phyloP scores from a whole-genome alignment of 1,140 invertebrate genomes.

The Pseudomyrmex cubaensis region DNA sequence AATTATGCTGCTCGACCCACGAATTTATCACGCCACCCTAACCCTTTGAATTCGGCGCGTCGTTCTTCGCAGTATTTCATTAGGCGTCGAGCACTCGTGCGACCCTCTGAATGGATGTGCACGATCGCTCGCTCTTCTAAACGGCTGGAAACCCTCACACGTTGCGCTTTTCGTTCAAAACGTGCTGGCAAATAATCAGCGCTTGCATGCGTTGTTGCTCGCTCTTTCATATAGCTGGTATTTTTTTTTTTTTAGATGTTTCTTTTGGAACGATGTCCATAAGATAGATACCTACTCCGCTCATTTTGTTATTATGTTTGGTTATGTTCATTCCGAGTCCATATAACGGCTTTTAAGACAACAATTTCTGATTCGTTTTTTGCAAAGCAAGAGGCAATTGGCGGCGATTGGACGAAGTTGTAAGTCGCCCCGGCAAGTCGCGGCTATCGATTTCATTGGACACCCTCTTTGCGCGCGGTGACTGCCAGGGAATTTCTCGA shows the following conservation, averaged over 20 bases:
- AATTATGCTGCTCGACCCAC: conserved; percentile 79
- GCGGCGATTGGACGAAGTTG: conserved; percentile 42
- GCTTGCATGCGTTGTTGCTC: background rate
- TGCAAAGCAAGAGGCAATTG: background rate
- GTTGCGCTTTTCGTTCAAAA: conserved; percentile 5
- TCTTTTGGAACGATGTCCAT: background rate
- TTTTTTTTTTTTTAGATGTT: background rate
- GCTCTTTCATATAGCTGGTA: conserved; percentile 5
- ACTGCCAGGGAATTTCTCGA: conserved; percentile 82
- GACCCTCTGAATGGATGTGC: conserved; percentile 38
- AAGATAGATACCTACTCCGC: background rate
- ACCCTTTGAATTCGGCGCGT: conserved; percentile 67
- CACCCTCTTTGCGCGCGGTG: conserved; percentile 72
- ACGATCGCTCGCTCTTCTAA: conserved; percentile 34
- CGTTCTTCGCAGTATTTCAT: conserved; percentile 78
- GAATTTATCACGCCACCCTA: conserved; percentile 80
- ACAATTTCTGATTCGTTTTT: conserved; percentile 24
- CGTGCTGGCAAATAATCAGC: conserved; percentile 27
- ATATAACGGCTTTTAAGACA: background rate
- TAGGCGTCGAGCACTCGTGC: conserved; percentile 67
- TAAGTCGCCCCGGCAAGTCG: conserved; percentile 59
- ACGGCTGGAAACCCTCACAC: background rate
- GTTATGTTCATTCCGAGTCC: too few species aligned
- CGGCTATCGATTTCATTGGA: conserved; percentile 82
- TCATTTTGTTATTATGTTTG: too few species aligned